phyloP scores from a whole-genome alignment of 2,888 invertebrate species.

The Cephus pulcher region DNA sequence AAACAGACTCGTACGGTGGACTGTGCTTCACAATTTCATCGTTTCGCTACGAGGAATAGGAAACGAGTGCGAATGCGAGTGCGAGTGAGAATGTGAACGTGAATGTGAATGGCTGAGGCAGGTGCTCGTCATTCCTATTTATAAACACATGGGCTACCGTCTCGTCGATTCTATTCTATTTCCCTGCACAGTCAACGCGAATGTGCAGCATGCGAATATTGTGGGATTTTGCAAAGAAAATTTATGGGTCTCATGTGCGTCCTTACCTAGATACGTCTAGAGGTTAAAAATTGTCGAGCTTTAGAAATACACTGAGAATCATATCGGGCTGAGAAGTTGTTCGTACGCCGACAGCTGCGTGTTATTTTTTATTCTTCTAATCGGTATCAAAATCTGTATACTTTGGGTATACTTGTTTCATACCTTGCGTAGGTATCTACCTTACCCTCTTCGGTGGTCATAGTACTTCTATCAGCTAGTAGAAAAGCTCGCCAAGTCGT shows the following conservation, averaged over 20 bases:
- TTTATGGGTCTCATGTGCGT: background rate
- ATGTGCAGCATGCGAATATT: constrained; percentile 29
- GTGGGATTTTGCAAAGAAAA: constrained; percentile 17
- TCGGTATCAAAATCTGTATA: background rate
- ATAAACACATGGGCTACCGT: constrained; percentile 41
- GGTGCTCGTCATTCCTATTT: constrained; percentile 62
- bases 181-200: constrained; percentile 35
- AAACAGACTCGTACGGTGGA: background rate
- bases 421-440: background rate
- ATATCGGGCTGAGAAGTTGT: background rate
- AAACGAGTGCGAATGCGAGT: constrained; percentile 45
- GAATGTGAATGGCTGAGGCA: constrained; percentile 58
- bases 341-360: background rate
- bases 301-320: background rate
- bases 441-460: background rate
- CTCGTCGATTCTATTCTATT: constrained; percentile 37
- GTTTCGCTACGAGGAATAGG: background rate
- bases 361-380: background rate
- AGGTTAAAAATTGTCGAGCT: background rate
- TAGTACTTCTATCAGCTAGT: background rate
- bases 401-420: background rate
- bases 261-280: background rate
- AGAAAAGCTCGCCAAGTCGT: constrained; percentile 1
- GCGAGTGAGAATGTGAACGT: constrained; percentile 18
- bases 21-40: background rate